phyloP scores from a whole-genome alignment of 2,888 invertebrate genomes.

The Heliconius ethilla region DNA sequence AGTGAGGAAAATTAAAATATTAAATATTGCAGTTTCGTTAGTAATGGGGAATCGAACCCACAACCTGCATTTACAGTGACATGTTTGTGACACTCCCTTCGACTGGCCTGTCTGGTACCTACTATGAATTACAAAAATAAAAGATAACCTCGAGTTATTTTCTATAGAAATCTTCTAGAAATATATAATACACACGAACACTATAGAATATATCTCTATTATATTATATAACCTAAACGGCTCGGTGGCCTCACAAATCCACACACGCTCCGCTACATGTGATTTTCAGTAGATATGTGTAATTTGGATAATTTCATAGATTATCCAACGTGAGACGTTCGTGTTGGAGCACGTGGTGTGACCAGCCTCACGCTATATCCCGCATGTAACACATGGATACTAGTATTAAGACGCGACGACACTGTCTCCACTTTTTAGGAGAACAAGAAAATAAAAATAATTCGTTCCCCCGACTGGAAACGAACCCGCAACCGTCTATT shows the following conservation, averaged over 20 bases:
- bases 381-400: background rate
- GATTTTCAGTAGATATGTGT: constrained; percentile 4
- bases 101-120: background rate
- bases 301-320: constrained; percentile 20
- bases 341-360: background rate
- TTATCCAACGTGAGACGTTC: background rate
- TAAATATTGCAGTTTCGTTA: background rate
- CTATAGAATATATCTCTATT: background rate
- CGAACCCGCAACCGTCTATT: background rate
- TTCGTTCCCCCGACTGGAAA: background rate
- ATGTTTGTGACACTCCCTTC: too few species aligned
- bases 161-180: background rate
- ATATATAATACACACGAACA: background rate
- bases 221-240: background rate
- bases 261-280: constrained; percentile 6
- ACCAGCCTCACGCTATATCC: background rate
- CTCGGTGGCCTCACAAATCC: background rate
- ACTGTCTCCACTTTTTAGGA: background rate
- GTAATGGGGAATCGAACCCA: background rate
- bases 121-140: background rate
- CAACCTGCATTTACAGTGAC: background rate
- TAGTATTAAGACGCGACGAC: background rate
- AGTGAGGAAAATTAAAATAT: background rate
- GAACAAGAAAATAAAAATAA: background rate
- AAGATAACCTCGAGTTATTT: background rate